Conservation (phyloP, 2,888 invertebrate species). For the Melieria omissa region DNA sequence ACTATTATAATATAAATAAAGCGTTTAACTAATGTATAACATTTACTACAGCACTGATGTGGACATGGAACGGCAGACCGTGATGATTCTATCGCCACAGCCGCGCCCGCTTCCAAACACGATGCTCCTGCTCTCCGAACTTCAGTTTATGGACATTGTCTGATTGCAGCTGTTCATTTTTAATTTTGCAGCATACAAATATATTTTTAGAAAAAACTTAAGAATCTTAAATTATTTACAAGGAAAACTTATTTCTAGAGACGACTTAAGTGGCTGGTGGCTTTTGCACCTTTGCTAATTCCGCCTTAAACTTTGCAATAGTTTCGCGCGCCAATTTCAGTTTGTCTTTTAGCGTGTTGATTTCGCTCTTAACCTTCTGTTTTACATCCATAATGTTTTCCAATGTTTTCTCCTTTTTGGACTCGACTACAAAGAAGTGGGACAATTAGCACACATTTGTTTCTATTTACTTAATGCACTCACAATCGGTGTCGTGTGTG, state of each 20-base stretch:
- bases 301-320: conserved; percentile 83
- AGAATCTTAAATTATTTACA: not conserved
- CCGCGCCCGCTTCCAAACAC: conserved; percentile 92
- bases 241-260: conserved; percentile 17
- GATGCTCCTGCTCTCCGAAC: conserved; percentile 86
- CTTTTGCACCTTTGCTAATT: conserved; percentile 70
- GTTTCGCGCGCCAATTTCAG: conserved; percentile 87
- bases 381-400: conserved; percentile 82
- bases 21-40: not conserved
- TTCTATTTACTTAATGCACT: conserved; percentile 61
- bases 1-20: not conserved
- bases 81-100: conserved; percentile 93
- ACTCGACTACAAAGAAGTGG: conserved; percentile 78
- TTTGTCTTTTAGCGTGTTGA: conserved; percentile 85
- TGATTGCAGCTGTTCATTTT: not conserved
- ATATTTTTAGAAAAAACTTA: conserved; percentile 1
- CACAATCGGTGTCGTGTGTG: conserved; percentile 91
- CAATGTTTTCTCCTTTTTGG: conserved; percentile 83
- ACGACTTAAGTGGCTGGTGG: conserved; percentile 40
- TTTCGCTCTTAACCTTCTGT: conserved; percentile 83
- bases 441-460: conserved; percentile 28
- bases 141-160: conserved; percentile 90
- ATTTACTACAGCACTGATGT: conserved; percentile 81
- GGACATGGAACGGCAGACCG: conserved; percentile 85
- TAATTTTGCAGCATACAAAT: not conserved